These are phyloP conservation scores for Ichneumoninae sp. DNA, from an alignment of 2,888 invertebrate genomes.

Conservation along the genomic window DNA sequence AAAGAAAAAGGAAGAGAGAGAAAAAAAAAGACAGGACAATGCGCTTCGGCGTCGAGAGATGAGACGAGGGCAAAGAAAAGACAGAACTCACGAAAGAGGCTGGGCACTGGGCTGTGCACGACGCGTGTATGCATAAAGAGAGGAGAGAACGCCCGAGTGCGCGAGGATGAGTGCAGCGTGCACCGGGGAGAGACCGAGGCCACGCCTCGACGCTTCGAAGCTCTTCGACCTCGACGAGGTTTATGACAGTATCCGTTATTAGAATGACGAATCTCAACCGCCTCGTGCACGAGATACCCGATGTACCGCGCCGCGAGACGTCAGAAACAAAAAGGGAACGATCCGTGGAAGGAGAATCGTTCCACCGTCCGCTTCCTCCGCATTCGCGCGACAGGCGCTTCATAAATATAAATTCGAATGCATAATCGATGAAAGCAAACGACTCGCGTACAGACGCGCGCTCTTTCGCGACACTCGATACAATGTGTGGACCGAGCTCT, in stretches of 20 bases:
- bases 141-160: conserved; percentile 42
- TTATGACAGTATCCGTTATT: conserved; percentile 76
- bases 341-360: conserved; percentile 29
- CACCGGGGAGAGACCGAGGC: conserved; percentile 43
- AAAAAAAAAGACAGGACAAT: conserved; percentile 43
- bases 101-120: conserved; percentile 41
- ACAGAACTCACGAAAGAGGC: conserved; percentile 57
- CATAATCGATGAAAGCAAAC: conserved; percentile 81
- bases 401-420: conserved; percentile 82
- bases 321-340: background rate
- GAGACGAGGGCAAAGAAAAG: conserved; percentile 28
- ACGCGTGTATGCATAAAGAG: conserved; percentile 43
- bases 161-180: conserved; percentile 50
- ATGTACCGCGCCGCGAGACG: background rate
- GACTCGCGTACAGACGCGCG: conserved; percentile 45
- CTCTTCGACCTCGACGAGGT: conserved; percentile 70
- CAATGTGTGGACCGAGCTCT: background rate
- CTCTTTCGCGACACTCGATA: conserved; percentile 42
- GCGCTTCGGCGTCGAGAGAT: conserved; percentile 36
- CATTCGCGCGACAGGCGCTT: conserved; percentile 70
- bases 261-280: conserved; percentile 73
- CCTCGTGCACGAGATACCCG: background rate
- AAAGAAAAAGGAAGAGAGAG: background rate
- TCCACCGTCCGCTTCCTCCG: conserved; percentile 27
- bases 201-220: conserved; percentile 66